phyloP scores from a whole-genome alignment of 2,888 invertebrate genomes.

The Erynnis tages region DNA sequence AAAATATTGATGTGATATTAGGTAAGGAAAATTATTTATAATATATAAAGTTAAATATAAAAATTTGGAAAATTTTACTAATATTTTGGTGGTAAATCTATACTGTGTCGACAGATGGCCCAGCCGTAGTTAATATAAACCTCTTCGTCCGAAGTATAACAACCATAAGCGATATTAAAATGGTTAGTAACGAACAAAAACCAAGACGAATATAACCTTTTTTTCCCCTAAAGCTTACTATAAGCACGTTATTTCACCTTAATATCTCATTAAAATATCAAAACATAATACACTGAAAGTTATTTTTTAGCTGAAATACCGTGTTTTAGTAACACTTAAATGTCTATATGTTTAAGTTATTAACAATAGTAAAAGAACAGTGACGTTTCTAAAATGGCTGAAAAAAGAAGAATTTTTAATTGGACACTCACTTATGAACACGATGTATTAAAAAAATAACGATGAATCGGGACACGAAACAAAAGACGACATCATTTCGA shows the following conservation, averaged over 20 bases:
- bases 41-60: too few species aligned
- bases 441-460: too few species aligned
- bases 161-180: slow-evolving; percentile 99
- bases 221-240: not conserved
- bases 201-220: not conserved
- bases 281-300: too few species aligned
- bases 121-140: slow-evolving; percentile 98
- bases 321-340: slow-evolving; percentile 12
- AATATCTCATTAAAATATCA: not conserved
- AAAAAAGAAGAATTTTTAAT: not conserved
- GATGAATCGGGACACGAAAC: too few species aligned
- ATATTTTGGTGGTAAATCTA: slow-evolving; percentile 20
- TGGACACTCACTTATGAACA: slow-evolving; percentile 10
- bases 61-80: not conserved
- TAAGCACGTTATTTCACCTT: not conserved
- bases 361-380: slow-evolving; percentile 32
- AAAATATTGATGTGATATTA: too few species aligned
- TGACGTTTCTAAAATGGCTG: not conserved
- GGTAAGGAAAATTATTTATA: too few species aligned
- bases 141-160: slow-evolving; percentile 98
- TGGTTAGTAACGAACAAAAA: slow-evolving; percentile 91
- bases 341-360: slow-evolving; percentile 31
- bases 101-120: slow-evolving; percentile 88
- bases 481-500: slow-evolving; percentile 23
- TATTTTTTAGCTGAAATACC: slow-evolving; percentile 1